phyloP scores from a whole-genome alignment of 2,113 vertebrate genomes.

The Himantopus leucocephalus region DNA sequence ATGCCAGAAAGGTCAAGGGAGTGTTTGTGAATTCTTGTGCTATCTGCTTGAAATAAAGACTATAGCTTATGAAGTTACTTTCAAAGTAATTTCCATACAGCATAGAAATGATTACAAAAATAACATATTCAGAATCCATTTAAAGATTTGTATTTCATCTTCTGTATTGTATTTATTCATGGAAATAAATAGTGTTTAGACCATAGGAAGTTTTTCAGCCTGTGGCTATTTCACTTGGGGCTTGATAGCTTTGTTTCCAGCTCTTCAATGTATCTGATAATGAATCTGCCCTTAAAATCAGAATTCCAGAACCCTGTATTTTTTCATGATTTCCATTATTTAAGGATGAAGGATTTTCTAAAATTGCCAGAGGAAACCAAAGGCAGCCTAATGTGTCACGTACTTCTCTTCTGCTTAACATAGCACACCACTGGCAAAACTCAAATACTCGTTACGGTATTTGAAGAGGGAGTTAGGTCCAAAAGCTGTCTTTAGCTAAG shows the following conservation, averaged over 20 bases:
- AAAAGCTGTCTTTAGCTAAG: not conserved
- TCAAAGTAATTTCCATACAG: not conserved
- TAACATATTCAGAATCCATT: not conserved
- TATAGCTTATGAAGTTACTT: not conserved
- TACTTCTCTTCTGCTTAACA: not conserved
- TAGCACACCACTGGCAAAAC: not conserved
- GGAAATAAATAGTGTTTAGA: not conserved
- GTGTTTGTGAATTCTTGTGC: not conserved
- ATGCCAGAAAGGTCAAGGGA: not conserved
- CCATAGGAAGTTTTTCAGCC: not conserved
- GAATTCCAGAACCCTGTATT: not conserved
- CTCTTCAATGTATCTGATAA: not conserved
- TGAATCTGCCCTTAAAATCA: not conserved
- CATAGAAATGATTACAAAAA: not conserved
- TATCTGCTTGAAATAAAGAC: not conserved
- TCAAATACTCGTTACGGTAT: not conserved
- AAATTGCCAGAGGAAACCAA: not conserved
- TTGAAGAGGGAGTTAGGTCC: not conserved
- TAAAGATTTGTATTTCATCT: not conserved
- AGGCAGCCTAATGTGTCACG: accelerated
- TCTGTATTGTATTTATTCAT: not conserved
- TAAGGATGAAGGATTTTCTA: not conserved
- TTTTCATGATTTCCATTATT: not conserved
- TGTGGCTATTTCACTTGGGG: not conserved
- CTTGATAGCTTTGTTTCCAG: not conserved